A percentile compares a stretch with the other conserved stretches of the same genome.
Evolutionary conservation across 2,888 invertebrate genomes (phyloP).

Genomic region (Leucoptera coffeella): DNA sequence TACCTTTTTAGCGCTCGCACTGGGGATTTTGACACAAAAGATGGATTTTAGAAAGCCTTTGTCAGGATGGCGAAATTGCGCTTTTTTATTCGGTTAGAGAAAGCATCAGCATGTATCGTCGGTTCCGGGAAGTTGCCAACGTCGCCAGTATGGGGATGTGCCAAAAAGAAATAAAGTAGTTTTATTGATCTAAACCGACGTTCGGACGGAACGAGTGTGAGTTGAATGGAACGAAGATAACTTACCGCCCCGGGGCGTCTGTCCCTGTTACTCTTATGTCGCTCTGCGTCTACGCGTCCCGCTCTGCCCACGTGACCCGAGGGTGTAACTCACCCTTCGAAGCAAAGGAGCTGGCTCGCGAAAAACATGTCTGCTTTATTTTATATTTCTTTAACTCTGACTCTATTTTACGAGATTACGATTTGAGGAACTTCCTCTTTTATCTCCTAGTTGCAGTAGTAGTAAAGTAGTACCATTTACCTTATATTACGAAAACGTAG

Average conservation of each 20-base stretch:
- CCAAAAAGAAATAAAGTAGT: conserved; percentile 58
- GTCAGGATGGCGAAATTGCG: too few relatives aligned
- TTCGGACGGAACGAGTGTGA: conserved; percentile 48
- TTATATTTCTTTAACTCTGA: conserved; percentile 20
- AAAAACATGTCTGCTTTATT: conserved; percentile 31
- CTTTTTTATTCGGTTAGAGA: conserved; percentile 2
- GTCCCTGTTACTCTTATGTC: conserved; percentile 19
- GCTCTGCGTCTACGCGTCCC: conserved; percentile 24
- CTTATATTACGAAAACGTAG: too few relatives aligned
- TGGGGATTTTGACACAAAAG: too few relatives aligned
- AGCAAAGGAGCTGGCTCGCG: conserved; percentile 44
- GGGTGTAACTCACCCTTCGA: conserved; percentile 53
- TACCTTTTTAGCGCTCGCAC: too few relatives aligned
- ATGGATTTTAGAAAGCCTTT: too few relatives aligned
- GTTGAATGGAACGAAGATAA: conserved; percentile 55
- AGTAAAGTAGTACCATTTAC: too few relatives aligned
- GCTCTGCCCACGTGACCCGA: conserved; percentile 48
- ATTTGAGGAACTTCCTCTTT: conserved; percentile 10
- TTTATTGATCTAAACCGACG: conserved; percentile 56
- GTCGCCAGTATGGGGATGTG: conserved; percentile 52
- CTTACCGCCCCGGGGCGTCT: conserved; percentile 44
- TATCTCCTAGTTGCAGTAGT: too few relatives aligned
- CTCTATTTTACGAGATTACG: conserved; percentile 10
- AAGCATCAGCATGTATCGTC: conserved; percentile 11
- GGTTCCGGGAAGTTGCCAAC: conserved; percentile 44